Conservation (phyloP, 2,888 invertebrate genomes). For the Rhaphigaster nebulosa region DNA sequence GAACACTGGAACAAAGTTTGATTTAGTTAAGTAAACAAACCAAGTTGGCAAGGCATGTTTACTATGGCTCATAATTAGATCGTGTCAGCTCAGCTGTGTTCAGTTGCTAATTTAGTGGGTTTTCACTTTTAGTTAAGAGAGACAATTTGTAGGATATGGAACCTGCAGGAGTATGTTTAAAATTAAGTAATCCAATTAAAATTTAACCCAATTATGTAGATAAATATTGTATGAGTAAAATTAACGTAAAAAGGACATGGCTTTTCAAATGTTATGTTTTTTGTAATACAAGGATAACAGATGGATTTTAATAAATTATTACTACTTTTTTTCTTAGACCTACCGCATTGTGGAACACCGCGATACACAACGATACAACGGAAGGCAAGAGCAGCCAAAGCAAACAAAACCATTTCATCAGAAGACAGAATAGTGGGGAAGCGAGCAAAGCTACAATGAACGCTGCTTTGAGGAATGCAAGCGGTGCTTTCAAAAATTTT, state of each 20-base stretch:
- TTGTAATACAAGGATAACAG: not conserved
- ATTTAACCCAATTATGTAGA: not conserved
- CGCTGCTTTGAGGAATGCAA: too few species aligned
- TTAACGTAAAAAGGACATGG: not conserved
- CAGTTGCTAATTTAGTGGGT: not conserved
- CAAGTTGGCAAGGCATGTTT: constrained; percentile 16
- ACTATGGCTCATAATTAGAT: constrained; percentile 37
- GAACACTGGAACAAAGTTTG: constrained; percentile 21
- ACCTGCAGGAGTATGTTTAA: not conserved
- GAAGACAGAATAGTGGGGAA: too few species aligned
- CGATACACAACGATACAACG: too few species aligned
- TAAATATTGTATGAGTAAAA: not conserved
- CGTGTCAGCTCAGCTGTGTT: not conserved
- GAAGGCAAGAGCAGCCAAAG: too few species aligned
- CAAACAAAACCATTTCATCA: too few species aligned
- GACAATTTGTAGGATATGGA: not conserved
- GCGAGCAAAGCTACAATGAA: too few species aligned
- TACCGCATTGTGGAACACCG: too few species aligned
- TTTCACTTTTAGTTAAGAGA: not conserved
- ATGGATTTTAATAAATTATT: too few species aligned
- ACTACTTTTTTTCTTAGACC: too few species aligned
- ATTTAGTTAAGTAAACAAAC: constrained; percentile 43
- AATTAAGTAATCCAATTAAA: not conserved
- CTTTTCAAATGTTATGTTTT: not conserved
- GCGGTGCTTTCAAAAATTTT: too few species aligned